Evolutionary conservation across 1,140 invertebrate genomes (phyloP).

Genomic region (Ips typographus): DNA sequence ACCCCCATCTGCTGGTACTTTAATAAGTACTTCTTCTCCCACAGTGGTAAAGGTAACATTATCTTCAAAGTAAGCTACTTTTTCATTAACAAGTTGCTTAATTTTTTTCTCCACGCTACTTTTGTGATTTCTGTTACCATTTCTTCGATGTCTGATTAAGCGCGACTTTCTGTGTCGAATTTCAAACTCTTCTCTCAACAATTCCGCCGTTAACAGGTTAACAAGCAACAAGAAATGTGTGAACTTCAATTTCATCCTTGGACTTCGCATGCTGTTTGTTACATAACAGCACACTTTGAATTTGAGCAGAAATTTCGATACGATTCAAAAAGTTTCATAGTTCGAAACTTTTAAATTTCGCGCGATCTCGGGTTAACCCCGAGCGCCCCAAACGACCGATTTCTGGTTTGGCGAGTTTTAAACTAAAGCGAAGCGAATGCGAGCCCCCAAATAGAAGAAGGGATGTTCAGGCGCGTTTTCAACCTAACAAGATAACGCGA

Average conservation of each 20-base stretch:
- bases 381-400: conserved; percentile 30
- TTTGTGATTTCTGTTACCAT: conserved; percentile 37
- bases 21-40: conserved; percentile 30
- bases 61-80: conserved; percentile 16
- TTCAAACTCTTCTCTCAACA: conserved; percentile 32
- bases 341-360: conserved; percentile 27
- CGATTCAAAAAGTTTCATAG: conserved; percentile 34
- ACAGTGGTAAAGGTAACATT: conserved; percentile 29
- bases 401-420: conserved; percentile 32
- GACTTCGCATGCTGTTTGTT: neutral
- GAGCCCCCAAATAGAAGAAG: conserved; percentile 43
- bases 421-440: conserved; percentile 37
- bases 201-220: conserved; percentile 27
- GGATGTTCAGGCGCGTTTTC: conserved; percentile 43
- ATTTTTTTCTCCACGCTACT: conserved; percentile 23
- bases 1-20: conserved; percentile 13
- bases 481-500: conserved; percentile 42
- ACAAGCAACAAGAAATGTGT: conserved; percentile 32
- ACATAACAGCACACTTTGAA: conserved; percentile 23
- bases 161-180: conserved; percentile 43
- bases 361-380: conserved; percentile 20
- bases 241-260: conserved; percentile 27
- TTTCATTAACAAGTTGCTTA: conserved; percentile 31
- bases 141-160: conserved; percentile 39
- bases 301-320: conserved; percentile 16